Evolutionary conservation across 2,113 vertebrate species (phyloP).

Genomic region (Hemiprocne comata): DNA sequence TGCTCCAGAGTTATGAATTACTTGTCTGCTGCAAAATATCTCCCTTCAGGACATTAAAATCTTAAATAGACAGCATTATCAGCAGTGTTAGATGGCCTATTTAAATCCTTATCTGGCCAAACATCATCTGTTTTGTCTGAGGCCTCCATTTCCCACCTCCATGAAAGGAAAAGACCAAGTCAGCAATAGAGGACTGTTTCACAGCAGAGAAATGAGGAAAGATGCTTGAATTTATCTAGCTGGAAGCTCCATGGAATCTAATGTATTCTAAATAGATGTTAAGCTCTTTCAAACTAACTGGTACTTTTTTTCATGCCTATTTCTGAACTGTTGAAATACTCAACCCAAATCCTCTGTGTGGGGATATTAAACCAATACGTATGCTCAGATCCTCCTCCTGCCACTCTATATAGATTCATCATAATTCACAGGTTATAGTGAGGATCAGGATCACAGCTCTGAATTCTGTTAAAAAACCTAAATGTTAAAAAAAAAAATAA

Average conservation of each 20-base stretch:
- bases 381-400: background rate
- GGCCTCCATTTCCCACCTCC: background rate
- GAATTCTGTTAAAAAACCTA: no score
- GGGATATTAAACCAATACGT: background rate
- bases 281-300: background rate
- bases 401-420: background rate
- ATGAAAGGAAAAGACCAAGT: background rate
- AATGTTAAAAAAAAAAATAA: no score
- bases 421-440: background rate
- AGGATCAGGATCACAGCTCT: background rate
- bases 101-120: background rate
- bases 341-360: background rate
- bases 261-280: background rate
- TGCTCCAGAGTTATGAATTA: background rate
- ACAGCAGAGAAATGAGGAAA: background rate
- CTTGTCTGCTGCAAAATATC: background rate
- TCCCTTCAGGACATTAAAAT: background rate
- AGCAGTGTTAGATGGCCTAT: background rate
- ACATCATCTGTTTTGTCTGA: background rate
- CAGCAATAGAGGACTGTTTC: background rate
- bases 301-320: background rate
- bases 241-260: background rate
- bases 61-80: background rate
- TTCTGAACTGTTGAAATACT: conserved; percentile 19
- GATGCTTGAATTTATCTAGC: background rate